Base-by-base conservation (phyloP, 1,140 invertebrate genomes). In the Meloidogyne exigua region DNA sequence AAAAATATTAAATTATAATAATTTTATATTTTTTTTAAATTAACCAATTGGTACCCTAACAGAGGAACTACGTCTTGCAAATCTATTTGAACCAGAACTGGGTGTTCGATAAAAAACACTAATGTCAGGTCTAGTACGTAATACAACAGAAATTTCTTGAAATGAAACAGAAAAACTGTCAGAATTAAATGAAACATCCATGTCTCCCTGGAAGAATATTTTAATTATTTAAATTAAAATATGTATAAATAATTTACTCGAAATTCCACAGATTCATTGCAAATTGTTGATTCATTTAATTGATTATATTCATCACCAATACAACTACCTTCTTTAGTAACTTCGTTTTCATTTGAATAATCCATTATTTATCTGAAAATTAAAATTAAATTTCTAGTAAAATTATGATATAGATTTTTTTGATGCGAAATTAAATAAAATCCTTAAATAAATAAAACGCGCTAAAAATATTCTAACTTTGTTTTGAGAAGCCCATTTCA, bases 61-160 rank as follows among this genome's bases (percentile, higher is more conserved):
- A 18, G 72, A 73, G 9, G 72, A 73, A 64, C 21, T 57, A 64
- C 72, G 72, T 7, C 57, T 62, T 65, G 72, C 28, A 64, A 73
- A 73, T 64, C 72, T 44, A 32, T 39, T 73, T 4, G 57, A 42
- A 28, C 72, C 72, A 18, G 57, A 73, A 39, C 72, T 64, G 5
- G 72, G 72, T 21, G 72, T 73, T 26, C 72, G 25, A 62, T 73
- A 73, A 28, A 73, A 73, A 62, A 73, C 72, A 25, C 65, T 73
- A 12, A 73, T 73, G 57, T 73, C 72, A 18, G 72, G 72, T 32
- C 65, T 73, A 36, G 72, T 23, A 57, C 72, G 72, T 21, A 73
- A 73, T 36, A 73, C 28, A 15, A 65, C 23, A 13, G 72, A 66
- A 62, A 73, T 73, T 26, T 73, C 72, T 65, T 73, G 72, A 23